Conservation (phyloP, 2,888 invertebrate genomes). For the Eudemis profundana region DNA sequence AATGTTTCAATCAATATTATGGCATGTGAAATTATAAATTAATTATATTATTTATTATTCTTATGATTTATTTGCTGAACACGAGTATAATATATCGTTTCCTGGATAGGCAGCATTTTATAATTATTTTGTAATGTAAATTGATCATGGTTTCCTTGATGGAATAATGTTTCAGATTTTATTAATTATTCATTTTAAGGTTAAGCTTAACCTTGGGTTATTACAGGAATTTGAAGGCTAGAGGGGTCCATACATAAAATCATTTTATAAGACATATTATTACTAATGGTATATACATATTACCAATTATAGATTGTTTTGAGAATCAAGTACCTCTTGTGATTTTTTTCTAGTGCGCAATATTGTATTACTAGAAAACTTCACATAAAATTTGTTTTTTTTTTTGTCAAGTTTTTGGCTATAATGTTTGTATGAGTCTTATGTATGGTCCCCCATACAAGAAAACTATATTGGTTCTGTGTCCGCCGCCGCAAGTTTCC, state of each 20-base stretch:
- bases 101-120: constrained; percentile 14
- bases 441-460: constrained; percentile 1
- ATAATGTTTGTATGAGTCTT: too few relatives aligned
- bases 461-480: constrained; percentile 3
- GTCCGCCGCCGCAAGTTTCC: not conserved
- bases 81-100: not conserved
- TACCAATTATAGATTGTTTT: too few relatives aligned
- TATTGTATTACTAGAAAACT: too few relatives aligned
- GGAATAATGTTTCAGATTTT: constrained; percentile 4
- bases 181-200: constrained; percentile 9
- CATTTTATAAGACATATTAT: not conserved
- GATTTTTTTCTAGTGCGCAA: too few relatives aligned
- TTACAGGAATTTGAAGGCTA: not conserved
- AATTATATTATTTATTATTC: too few relatives aligned
- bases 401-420: too few relatives aligned
- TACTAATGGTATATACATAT: too few relatives aligned
- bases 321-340: too few relatives aligned
- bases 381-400: too few relatives aligned
- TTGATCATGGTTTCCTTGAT: constrained; percentile 3
- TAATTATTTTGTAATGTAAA: constrained; percentile 14
- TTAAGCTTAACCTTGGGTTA: constrained; percentile 10
- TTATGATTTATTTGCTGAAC: not conserved
- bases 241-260: constrained; percentile 1
- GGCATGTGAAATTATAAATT: not conserved
- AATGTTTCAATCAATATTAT: not conserved